Base-by-base conservation (phyloP, 1,140 invertebrate genomes). In the Lanistes nyassanus region DNA sequence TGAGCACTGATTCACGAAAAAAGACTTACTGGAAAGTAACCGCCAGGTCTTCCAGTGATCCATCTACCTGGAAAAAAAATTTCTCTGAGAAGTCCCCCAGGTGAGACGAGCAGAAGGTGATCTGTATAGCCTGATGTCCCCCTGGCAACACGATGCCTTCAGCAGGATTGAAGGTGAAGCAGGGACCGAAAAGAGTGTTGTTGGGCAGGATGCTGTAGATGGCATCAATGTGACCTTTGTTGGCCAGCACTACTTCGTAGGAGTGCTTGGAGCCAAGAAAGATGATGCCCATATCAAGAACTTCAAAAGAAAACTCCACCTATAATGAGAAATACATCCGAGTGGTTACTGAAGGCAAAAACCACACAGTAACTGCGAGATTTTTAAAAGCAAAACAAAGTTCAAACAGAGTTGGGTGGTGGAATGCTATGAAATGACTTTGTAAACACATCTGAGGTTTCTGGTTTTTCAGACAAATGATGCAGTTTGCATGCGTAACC, bases 141-240 rank as follows among this genome's bases (percentile, higher is more conserved):
- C 84, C 86, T 21, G 87, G 87, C 83, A 87, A 86, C 0, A 90
- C 84, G 53, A 87, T 86, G 21, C 89, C 88, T 72, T 88, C 87
- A 23, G 85, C 79, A 21, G 89, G 89, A 55, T 89, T 86, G 78
- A 90, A 88, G 19, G 77, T 53, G 77, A 90, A 90, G 79, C 84
- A 88, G 26, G 84, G 84, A n/a, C 88, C 86, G 83, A 89, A 87
- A 23, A 85, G 80, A 29, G 82, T 78, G 42, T 80, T 80, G 37
- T 83, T 82, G 34, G 81, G 83, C 39, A 85, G 69, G n/a, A 89
- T 81, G 71, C 79, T 79, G 69, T 85, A 90, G 76, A 86, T 86
- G 66, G 89, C 89, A 84, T 89, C 88, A 80, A 90, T 90, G 69
- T 89, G 84, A 5, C 89, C 89, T 74, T 89, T 88, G 77, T 90